phyloP scores from a whole-genome alignment of 2,113 vertebrate genomes.

The Lipophrys pholis region DNA sequence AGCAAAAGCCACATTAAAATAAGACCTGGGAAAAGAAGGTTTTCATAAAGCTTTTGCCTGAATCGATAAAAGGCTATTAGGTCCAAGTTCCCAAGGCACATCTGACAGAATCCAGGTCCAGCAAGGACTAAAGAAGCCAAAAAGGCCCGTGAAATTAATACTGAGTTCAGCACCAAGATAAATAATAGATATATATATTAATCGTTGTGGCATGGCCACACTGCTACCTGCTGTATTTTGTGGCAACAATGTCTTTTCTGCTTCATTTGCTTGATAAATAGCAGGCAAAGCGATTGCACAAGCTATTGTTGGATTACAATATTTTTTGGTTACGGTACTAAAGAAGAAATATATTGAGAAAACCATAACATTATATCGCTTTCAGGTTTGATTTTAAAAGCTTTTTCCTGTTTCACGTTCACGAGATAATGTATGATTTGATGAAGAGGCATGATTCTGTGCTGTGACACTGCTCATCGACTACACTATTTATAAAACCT shows the following conservation, averaged over 20 bases:
- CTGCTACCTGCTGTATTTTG: not conserved
- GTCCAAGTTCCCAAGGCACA: constrained; percentile 50
- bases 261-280: not conserved
- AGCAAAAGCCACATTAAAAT: constrained; percentile 73
- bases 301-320: not conserved
- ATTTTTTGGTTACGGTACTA: not conserved
- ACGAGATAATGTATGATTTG: not conserved
- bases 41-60: constrained; percentile 58
- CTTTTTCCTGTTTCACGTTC: not conserved
- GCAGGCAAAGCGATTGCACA: not conserved
- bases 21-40: constrained; percentile 65
- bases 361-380: not conserved
- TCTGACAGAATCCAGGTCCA: constrained; percentile 50
- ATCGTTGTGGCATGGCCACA: not conserved
- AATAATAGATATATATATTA: constrained; percentile 34
- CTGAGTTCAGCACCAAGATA: constrained; percentile 22
- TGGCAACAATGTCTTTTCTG: not conserved
- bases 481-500: constrained; percentile 47
- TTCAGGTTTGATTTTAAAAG: not conserved
- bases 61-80: constrained; percentile 73
- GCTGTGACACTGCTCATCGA: constrained; percentile 3
- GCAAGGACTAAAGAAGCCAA: constrained; percentile 49
- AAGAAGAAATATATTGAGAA: not conserved
- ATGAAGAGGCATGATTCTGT: not conserved
- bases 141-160: constrained; percentile 36